Percentiles rank a stretch among this genome's conserved stretches.
phyloP scores from a whole-genome alignment of 2,888 invertebrate genomes.

The Agrypnus murinus region DNA sequence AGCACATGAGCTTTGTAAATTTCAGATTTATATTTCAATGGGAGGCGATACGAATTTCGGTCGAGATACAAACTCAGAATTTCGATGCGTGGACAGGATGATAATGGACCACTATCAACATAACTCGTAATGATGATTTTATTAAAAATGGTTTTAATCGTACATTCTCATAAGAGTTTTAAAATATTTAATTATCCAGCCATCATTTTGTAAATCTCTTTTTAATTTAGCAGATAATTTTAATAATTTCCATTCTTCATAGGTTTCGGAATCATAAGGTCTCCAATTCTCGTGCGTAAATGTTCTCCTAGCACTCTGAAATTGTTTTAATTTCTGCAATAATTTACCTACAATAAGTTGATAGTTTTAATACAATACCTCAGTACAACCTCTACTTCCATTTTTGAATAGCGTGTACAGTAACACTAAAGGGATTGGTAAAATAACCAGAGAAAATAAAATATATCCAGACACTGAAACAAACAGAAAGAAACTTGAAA shows the following conservation, averaged over 20 bases:
- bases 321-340: not conserved
- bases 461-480: not conserved
- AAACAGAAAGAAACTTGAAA: not conserved
- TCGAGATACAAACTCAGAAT: not conserved
- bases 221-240: constrained; percentile 14
- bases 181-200: constrained; percentile 1
- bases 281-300: constrained; percentile 16
- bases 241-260: constrained; percentile 25
- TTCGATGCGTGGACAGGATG: constrained; percentile 14
- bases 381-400: not conserved
- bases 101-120: no score
- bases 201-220: not conserved
- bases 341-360: no score
- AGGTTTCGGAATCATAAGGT: constrained; percentile 13
- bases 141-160: constrained; percentile 6
- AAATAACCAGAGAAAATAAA: not conserved
- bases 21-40: not conserved
- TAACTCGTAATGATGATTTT: no score
- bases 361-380: not conserved
- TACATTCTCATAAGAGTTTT: constrained; percentile 24
- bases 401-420: not conserved
- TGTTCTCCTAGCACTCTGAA: not conserved
- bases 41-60: not conserved
- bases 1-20: not conserved
- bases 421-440: not conserved